Percentiles rank a stretch among this genome's conserved stretches.
phyloP scores from a whole-genome alignment of 2,797 vertebrate species.

The Sylvia borin region DNA sequence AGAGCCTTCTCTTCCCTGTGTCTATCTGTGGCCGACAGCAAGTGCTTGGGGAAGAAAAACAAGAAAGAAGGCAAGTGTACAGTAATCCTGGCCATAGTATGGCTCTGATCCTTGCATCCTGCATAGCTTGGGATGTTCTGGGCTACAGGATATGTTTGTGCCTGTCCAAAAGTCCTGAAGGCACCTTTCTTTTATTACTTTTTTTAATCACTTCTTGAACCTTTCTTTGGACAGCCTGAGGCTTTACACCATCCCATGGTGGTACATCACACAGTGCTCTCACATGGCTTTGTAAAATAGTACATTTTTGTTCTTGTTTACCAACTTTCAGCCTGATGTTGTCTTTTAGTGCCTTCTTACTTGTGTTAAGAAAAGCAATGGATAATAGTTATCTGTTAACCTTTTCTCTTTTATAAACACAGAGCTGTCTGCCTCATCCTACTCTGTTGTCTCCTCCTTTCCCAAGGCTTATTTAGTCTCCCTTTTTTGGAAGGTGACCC shows the following conservation, averaged over 20 bases:
- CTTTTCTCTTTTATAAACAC: neutral
- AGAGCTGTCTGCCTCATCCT: neutral
- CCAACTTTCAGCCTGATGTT: neutral
- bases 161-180: neutral
- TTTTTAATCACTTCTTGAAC: neutral
- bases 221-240: neutral
- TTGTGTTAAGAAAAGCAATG: neutral
- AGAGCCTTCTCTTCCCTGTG: neutral
- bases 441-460: neutral
- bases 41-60: neutral
- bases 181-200: neutral
- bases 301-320: neutral
- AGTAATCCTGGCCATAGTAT: neutral
- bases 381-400: neutral
- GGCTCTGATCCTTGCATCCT: neutral
- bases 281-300: neutral
- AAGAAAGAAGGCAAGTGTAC: neutral
- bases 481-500: neutral
- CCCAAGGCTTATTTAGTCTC: neutral
- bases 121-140: neutral
- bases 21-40: neutral
- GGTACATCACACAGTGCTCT: fast-evolving
- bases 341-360: neutral
- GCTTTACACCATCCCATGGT: neutral
- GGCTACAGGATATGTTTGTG: neutral